Percentiles rank a stretch among this genome's conserved stretches.
Evolutionary conservation across 2,797 vertebrate species (phyloP).

Genomic region (Capromys pilorides): DNA sequence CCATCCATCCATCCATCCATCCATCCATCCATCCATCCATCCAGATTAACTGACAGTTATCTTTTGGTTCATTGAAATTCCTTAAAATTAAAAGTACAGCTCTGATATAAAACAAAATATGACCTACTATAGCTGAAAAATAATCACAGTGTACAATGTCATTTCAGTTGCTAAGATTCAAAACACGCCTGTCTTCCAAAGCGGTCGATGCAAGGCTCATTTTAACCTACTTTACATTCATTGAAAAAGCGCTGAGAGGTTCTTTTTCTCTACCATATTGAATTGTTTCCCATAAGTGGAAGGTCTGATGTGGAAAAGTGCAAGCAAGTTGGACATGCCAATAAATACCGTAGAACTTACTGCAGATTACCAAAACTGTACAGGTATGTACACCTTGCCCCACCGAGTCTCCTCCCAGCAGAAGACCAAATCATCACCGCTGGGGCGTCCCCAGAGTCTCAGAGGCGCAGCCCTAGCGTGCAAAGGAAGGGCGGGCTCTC

Average conservation of each 20-base stretch:
- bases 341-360: slow-evolving; percentile 84
- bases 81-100: slow-evolving; percentile 82
- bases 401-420: slow-evolving; percentile 82
- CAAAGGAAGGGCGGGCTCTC: slow-evolving; percentile 91
- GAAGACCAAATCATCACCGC: slow-evolving; percentile 71
- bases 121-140: slow-evolving; percentile 84
- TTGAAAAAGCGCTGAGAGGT: slow-evolving; percentile 82
- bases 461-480: slow-evolving; percentile 88
- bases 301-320: slow-evolving; percentile 86
- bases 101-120: slow-evolving; percentile 86
- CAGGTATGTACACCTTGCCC: slow-evolving; percentile 86
- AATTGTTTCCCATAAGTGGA: slow-evolving; percentile 84
- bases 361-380: slow-evolving; percentile 87
- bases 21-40: not conserved
- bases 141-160: slow-evolving; percentile 89
- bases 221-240: slow-evolving; percentile 84
- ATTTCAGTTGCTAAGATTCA: slow-evolving; percentile 81
- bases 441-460: slow-evolving; percentile 69
- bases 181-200: slow-evolving; percentile 77
- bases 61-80: slow-evolving; percentile 84
- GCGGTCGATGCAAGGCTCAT: slow-evolving; percentile 80
- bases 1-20: slow-evolving; percentile 4
- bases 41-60: slow-evolving; percentile 64
- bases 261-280: slow-evolving; percentile 42
- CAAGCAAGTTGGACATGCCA: slow-evolving; percentile 88